A percentile compares a stretch with the other conserved stretches of the same genome.
These are phyloP conservation scores for Caenorhabditis afra DNA, from an alignment of 2,888 invertebrate species.

Conservation along the genomic window DNA sequence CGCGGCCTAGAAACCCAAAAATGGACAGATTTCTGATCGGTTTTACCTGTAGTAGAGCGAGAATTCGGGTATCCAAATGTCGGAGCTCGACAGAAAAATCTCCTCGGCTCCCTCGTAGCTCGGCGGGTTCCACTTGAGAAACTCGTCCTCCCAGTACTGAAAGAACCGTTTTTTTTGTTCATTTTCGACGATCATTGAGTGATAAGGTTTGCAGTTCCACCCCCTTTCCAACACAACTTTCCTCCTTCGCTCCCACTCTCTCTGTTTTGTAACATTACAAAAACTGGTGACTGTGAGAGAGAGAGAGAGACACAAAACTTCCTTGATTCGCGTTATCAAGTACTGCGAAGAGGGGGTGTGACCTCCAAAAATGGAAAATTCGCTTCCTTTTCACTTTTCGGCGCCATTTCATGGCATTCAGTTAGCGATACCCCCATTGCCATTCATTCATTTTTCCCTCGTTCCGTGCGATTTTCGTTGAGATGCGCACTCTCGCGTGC, in stretches of 20 bases:
- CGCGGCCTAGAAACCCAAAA: too few species aligned
- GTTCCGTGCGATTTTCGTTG: too few species aligned
- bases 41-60: conserved; percentile 78
- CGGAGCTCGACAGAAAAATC: conserved; percentile 77
- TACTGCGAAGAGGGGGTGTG: neutral
- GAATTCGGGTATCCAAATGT: conserved; percentile 80
- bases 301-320: neutral
- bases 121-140: conserved; percentile 79
- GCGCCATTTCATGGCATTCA: neutral
- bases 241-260: neutral
- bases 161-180: too few species aligned
- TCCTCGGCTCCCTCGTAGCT: conserved; percentile 79
- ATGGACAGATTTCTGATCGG: too few species aligned
- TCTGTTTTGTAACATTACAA: neutral
- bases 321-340: conserved; percentile 4
- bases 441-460: too few species aligned
- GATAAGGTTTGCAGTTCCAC: neutral
- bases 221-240: too few species aligned
- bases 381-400: too few species aligned
- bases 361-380: too few species aligned
- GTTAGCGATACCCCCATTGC: too few species aligned
- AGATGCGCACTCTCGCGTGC: too few species aligned
- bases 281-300: too few species aligned
- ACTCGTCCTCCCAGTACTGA: conserved; percentile 80
- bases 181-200: too few species aligned